Evolutionary conservation across 2,113 vertebrate genomes (phyloP), one percentile per base, ranked within the genome.

Genomic region (Seriola dumerili): DNA sequence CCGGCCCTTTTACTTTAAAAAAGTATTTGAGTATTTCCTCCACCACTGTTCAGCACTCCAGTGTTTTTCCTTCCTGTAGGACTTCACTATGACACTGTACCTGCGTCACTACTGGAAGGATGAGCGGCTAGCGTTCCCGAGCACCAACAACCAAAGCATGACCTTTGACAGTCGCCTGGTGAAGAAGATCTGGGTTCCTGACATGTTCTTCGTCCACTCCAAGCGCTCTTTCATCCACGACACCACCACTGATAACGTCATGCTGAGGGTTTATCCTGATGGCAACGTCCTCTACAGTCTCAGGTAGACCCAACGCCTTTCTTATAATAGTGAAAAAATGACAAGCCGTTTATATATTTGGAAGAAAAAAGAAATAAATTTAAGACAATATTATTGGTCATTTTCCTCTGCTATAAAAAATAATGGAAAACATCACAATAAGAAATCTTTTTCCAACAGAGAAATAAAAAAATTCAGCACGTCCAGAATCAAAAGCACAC

Each of bases 201-300:
- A 99, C 90, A 98, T 99, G 97, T 99, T 99, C 85, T 99, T 99
- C 0, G 98, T 99, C 63, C 98, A 99, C 90, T 99, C 98, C 40
- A 99, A 99, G 88, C 96, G 97, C 42, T 99, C 98, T 50, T 99
- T 99, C 88, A 99, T 99, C 90, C 98, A 99, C 0, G 98, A 98
- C 94, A 99, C 98, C 71, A 99, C 98, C 25, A 99, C 97, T 0
- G 98, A 99, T 85, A 99, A 99, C 0, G 96, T 99, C 88, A 99
- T 99, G 98, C 94, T 99, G 76, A 95, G 98, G 4, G 98, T 99
- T 32, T 97, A 98, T 88, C 98, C 98, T 0, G 98, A 99, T 0
- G 98, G 98, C 72, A 97, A 97, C 44, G 98, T 99, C 50, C 97
- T 99, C 76, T 99, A 99, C 92, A 99, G 98, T 87, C 96, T 99